A percentile compares a stretch with the other conserved stretches of the same genome.
Conservation (phyloP, 2,113 vertebrate species). For the Zapornia atra region DNA sequence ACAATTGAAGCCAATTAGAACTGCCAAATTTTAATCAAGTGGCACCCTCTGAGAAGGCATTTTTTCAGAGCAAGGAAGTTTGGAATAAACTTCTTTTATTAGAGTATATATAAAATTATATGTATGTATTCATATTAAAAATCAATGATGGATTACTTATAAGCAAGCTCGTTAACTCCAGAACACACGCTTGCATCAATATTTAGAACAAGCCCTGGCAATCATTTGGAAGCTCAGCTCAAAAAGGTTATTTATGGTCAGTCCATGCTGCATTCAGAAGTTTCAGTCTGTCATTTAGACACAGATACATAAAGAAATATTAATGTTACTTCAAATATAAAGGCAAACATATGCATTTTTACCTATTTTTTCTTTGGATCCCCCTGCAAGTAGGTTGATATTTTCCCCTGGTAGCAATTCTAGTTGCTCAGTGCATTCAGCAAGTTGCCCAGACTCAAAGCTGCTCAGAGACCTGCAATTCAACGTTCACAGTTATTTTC, state of each 20-base stretch:
- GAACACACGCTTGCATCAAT: neutral
- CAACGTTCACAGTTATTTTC: constrained; percentile 25
- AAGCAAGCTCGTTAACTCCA: neutral
- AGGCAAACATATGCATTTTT: constrained; percentile 19
- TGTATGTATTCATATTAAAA: neutral
- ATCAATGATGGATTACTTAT: neutral
- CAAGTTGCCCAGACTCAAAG: constrained; percentile 91
- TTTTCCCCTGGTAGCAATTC: constrained; percentile 96
- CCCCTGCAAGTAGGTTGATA: constrained; percentile 85
- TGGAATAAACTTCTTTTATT: rapidly evolving
- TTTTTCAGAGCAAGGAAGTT: neutral
- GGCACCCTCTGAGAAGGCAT: neutral
- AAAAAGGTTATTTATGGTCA: neutral
- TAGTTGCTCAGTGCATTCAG: constrained; percentile 88
- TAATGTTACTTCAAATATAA: too few species aligned
- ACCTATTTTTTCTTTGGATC: constrained; percentile 94
- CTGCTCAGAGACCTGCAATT: constrained; percentile 87
- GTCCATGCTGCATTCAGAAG: neutral
- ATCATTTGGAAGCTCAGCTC: neutral
- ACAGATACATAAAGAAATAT: neutral
- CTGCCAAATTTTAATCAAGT: neutral
- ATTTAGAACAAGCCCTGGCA: neutral
- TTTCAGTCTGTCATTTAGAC: neutral
- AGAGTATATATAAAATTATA: neutral
- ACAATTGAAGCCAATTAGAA: neutral